Base-by-base conservation (phyloP, 2,888 invertebrate genomes). In the Cephalotes varians region DNA sequence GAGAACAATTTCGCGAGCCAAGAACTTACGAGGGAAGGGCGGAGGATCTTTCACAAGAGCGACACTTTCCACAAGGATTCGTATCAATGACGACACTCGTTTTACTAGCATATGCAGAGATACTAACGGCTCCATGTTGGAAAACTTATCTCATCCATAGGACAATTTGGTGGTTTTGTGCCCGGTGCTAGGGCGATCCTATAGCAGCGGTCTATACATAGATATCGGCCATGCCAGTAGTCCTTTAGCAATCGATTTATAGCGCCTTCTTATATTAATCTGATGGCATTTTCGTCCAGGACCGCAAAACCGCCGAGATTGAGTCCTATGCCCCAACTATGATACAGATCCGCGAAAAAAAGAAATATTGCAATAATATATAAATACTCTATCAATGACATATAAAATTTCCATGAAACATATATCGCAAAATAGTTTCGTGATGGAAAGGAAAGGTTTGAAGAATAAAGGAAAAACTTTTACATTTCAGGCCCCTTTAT, bases 1-100 rank as follows among this genome's bases (percentile, higher is more conserved):
- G 98, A 98, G 95, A 97, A 97, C 95, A 97, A 97, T 95, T 97
- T 98, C 95, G 96, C 96, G 58, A 95, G 96, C 90, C 95, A 96
- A 91, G 95, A 95, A 91, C 95, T 95, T 91, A 95, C 96, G 91
- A 95, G 94, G 81, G 94, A 94, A 89, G 94, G 95, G 54, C 94
- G 95, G 77, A 93, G 94, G 81, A 92, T 96, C 93, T 97, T 97
- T 95, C 97, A 97, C 95, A 97, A 97, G 95, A 97, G 97, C 94
- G 97, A 97, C 95, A 97, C 97, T 92, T 97, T 97, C 95, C 96
- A 97, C 95, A 97, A 97, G 95, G 96, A 96, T 92, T 95, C 95
- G 92, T 96, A 96, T 94, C 97, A 97, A 96, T 97, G 97, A 97
- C 96, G 96, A 95, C 96, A 96, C 96, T 96, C 96, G 95, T 95